phyloP scores from a whole-genome alignment of 2,797 vertebrate species.

The Sphenopsis melanotis region DNA sequence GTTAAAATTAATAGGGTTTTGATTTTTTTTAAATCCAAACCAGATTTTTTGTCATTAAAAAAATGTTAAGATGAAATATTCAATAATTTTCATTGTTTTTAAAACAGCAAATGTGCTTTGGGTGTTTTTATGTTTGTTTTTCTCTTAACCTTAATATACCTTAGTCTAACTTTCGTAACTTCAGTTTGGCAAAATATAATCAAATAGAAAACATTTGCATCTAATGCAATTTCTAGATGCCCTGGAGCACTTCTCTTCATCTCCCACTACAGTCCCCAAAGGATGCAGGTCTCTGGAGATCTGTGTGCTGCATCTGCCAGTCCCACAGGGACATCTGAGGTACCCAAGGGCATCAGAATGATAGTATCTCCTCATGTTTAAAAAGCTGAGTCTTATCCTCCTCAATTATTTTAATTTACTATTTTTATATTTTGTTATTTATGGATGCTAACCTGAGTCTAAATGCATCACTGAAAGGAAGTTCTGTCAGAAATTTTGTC shows the following conservation, averaged over 20 bases:
- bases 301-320: background rate
- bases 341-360: background rate
- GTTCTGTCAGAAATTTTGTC: background rate
- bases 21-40: background rate
- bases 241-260: background rate
- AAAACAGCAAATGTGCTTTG: background rate
- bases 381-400: background rate
- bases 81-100: background rate
- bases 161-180: background rate
- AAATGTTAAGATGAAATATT: background rate
- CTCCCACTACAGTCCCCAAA: background rate
- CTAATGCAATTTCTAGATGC: background rate
- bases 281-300: background rate
- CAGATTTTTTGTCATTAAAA: background rate
- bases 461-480: background rate
- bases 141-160: background rate
- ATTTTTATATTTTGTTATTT: background rate
- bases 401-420: background rate
- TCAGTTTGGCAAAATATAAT: background rate
- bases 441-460: background rate
- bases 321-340: background rate
- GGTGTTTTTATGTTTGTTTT: background rate
- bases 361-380: background rate
- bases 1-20: background rate
- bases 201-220: background rate